A percentile compares a stretch with the other conserved stretches of the same genome.
Evolutionary conservation across 2,888 invertebrate species (phyloP).

Genomic region (Laothoe populi): DNA sequence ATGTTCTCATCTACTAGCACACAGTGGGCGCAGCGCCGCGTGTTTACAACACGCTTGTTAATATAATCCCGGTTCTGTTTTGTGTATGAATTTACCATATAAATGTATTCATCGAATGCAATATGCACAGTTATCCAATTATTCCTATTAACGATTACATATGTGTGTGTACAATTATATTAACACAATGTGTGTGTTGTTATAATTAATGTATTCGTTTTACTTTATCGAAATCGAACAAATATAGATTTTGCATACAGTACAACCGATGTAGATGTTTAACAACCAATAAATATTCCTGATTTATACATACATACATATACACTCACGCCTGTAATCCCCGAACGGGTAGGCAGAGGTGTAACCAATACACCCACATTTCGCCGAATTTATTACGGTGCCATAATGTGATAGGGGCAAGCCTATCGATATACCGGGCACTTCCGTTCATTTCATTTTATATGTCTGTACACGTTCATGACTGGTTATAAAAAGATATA

Average conservation of each 20-base stretch:
- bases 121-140: constrained; percentile 23
- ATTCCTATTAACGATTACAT: constrained; percentile 5
- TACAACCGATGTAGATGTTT: background rate
- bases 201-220: constrained; percentile 13
- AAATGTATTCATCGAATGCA: constrained; percentile 19
- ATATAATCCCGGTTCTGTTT: constrained; percentile 13
- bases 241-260: background rate
- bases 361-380: too few species aligned
- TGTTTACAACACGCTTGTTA: constrained; percentile 18
- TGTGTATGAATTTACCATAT: constrained; percentile 18
- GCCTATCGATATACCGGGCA: too few species aligned
- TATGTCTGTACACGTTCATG: too few species aligned
- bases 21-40: background rate
- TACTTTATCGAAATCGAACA: background rate
- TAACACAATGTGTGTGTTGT: background rate
- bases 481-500: too few species aligned
- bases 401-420: too few species aligned
- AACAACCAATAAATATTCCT: background rate
- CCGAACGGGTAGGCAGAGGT: too few species aligned
- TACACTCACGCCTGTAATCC: too few species aligned
- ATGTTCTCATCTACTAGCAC: constrained; percentile 38
- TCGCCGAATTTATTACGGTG: too few species aligned
- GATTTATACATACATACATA: too few species aligned
- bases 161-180: constrained; percentile 7
- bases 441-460: too few species aligned